These are phyloP conservation scores for Mohoua ochrocephala DNA, from an alignment of 2,113 vertebrate genomes.

Conservation along the genomic window DNA sequence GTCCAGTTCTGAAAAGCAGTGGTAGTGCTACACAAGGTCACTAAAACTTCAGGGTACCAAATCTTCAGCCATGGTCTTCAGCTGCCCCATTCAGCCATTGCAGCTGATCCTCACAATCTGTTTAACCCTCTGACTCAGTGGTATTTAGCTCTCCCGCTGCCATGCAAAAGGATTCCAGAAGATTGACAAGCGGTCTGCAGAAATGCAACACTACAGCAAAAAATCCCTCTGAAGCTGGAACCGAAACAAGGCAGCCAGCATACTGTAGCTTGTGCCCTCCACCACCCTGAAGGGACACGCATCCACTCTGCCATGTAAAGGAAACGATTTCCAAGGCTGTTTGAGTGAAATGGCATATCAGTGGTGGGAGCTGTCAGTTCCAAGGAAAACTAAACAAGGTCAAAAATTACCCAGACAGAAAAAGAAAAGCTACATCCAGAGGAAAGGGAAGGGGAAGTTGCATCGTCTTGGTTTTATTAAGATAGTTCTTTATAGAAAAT, in stretches of 20 bases:
- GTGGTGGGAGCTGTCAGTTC: background rate
- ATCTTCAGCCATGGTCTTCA: background rate
- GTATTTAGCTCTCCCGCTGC: background rate
- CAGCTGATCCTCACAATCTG: background rate
- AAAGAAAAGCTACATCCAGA: background rate
- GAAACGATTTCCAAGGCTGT: background rate
- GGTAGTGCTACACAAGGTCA: background rate
- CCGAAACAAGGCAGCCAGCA: background rate
- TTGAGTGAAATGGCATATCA: background rate
- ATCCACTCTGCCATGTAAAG: background rate
- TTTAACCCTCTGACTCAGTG: background rate
- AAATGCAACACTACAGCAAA: background rate
- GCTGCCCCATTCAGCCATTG: background rate
- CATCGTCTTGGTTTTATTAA: background rate
- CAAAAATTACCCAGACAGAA: background rate
- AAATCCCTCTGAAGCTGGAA: background rate
- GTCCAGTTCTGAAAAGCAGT: background rate
- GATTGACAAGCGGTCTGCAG: background rate
- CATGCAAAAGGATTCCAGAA: background rate
- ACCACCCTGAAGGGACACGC: background rate
- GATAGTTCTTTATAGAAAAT: background rate
- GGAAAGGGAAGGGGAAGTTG: background rate
- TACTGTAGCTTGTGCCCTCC: background rate
- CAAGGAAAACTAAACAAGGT: background rate
- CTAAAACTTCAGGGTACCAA: background rate